These are phyloP conservation scores for Temnothorax rugatulus DNA, from an alignment of 2,888 invertebrate species.

Conservation along the genomic window DNA sequence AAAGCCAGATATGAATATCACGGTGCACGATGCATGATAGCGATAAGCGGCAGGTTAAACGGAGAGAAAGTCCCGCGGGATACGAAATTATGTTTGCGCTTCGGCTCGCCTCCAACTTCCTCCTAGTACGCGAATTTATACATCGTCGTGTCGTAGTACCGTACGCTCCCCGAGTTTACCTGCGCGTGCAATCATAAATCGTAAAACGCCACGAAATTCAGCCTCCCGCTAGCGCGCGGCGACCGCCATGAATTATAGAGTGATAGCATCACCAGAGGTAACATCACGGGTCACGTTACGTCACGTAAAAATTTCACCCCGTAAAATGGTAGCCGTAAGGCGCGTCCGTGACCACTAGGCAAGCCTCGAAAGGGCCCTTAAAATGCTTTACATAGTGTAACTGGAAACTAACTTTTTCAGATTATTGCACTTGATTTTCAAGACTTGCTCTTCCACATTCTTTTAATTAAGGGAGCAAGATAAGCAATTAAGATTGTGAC, in stretches of 20 bases:
- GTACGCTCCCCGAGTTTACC: conserved; percentile 56
- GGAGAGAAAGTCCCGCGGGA: conserved; percentile 40
- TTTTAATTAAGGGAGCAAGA: conserved; percentile 15
- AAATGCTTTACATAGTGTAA: conserved; percentile 13
- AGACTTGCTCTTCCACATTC: not conserved
- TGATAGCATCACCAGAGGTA: conserved; percentile 68
- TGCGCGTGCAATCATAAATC: conserved; percentile 70
- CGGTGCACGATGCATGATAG: conserved; percentile 2
- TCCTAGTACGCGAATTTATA: conserved; percentile 56
- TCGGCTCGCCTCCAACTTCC: conserved; percentile 30
- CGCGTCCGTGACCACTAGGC: not conserved
- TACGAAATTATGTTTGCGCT: conserved; percentile 38
- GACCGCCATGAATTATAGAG: conserved; percentile 71
- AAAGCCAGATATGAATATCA: conserved; percentile 19
- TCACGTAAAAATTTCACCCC: conserved; percentile 58
- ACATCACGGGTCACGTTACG: conserved; percentile 69
- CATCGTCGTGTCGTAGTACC: conserved; percentile 54
- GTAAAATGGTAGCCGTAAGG: conserved; percentile 39
- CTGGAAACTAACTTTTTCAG: conserved; percentile 4
- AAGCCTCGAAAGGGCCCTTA: not conserved
- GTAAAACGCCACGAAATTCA: conserved; percentile 71
- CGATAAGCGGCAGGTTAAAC: conserved; percentile 34
- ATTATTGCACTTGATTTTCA: not conserved
- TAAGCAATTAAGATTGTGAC: not conserved
- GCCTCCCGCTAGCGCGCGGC: conserved; percentile 54